A percentile compares a stretch with the other conserved stretches of the same genome.
Evolutionary conservation across 2,113 vertebrate genomes (phyloP).

Genomic region (Ceuthmochares aereus): DNA sequence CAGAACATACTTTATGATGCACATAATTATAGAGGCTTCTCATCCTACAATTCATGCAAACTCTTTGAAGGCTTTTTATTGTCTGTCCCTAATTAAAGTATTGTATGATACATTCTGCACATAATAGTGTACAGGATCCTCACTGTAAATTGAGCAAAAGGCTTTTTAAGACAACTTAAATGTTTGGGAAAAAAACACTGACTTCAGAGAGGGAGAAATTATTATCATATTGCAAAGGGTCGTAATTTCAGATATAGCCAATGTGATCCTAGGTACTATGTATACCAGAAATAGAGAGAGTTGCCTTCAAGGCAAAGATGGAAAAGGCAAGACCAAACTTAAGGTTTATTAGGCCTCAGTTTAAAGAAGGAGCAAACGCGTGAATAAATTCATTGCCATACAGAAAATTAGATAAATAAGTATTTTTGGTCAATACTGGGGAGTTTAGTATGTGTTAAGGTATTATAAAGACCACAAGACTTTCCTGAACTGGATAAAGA

Average conservation of each 20-base stretch:
- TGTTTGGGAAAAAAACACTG: not conserved
- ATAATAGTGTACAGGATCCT: not conserved
- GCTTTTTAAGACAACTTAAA: not conserved
- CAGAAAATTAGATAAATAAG: not conserved
- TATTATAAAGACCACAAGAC: not conserved
- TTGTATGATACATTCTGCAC: not conserved
- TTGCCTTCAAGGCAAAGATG: not conserved
- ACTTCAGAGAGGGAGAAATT: not conserved
- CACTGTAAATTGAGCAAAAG: not conserved
- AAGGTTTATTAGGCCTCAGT: not conserved
- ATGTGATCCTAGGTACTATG: not conserved
- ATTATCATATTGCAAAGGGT: not conserved
- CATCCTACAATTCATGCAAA: not conserved
- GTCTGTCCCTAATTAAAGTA: not conserved
- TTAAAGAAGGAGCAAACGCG: not conserved
- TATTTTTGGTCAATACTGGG: not conserved
- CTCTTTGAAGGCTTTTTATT: not conserved
- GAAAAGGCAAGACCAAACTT: not conserved
- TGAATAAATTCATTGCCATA: not conserved
- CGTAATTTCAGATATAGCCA: not conserved
- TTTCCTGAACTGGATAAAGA: not conserved
- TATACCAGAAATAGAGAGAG: not conserved
- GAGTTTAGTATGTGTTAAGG: not conserved
- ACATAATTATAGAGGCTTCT: not conserved
- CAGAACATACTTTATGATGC: not conserved